Evolutionary conservation across 2,888 invertebrate species (phyloP).

Genomic region (Lissonota sp.): DNA sequence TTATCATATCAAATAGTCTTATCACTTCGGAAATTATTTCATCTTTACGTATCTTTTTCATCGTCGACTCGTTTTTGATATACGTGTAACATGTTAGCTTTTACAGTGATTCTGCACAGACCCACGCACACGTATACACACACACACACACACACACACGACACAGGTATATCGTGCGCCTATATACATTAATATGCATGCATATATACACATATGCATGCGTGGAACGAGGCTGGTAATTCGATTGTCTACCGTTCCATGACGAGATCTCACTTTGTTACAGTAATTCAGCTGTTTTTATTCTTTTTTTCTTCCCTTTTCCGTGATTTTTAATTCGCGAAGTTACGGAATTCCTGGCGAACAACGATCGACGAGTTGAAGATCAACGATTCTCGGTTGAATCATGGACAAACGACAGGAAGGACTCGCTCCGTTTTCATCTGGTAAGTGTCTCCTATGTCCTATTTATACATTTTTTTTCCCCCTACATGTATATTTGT

Average conservation of each 20-base stretch:
- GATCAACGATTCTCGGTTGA: conserved; percentile 17
- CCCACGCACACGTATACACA: neutral
- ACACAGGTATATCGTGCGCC: neutral
- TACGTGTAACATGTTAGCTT: conserved; percentile 46
- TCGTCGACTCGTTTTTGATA: conserved; percentile 17
- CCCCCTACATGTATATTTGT: conserved; percentile 29
- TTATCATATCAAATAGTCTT: conserved; percentile 12
- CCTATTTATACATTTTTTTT: conserved; percentile 42
- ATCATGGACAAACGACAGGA: conserved; percentile 80
- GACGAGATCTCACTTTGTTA: conserved; percentile 39
- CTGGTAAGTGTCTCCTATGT: conserved; percentile 75
- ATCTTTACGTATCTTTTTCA: conserved; percentile 22
- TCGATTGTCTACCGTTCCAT: conserved; percentile 51
- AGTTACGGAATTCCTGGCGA: conserved; percentile 26
- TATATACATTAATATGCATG: neutral
- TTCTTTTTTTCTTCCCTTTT: conserved; percentile 21
- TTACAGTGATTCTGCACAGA: conserved; percentile 12
- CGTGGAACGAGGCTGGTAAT: conserved; percentile 46
- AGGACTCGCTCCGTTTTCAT: conserved; percentile 80
- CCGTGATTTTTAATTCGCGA: conserved; percentile 38
- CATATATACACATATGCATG: conserved; percentile 22
- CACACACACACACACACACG: neutral
- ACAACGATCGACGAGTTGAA: conserved; percentile 19
- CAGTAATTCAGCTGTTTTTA: conserved; percentile 36
- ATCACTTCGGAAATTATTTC: conserved; percentile 14